Percentiles rank a stretch among this genome's conserved stretches.
Evolutionary conservation across 2,113 vertebrate genomes (phyloP).

Genomic region (Amphiprion percula): DNA sequence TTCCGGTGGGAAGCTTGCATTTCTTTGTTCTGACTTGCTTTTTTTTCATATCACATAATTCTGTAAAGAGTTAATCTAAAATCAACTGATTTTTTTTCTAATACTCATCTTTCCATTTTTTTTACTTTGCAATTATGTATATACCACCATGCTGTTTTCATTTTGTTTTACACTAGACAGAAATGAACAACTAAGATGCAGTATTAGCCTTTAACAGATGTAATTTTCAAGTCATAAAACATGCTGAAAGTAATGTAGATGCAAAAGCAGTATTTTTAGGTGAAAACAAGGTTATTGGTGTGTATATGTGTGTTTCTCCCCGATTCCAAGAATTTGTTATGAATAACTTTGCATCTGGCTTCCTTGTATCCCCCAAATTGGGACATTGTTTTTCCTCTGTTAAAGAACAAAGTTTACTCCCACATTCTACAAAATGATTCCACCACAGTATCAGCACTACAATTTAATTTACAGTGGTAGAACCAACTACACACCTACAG

Average conservation of each 20-base stretch:
- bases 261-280: constrained; percentile 59
- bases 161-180: constrained; percentile 61
- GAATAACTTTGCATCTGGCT: constrained; percentile 12
- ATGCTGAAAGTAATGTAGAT: constrained; percentile 56
- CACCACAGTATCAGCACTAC: neutral
- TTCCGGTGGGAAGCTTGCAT: constrained; percentile 51
- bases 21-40: constrained; percentile 62
- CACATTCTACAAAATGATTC: neutral
- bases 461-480: neutral
- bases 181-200: constrained; percentile 75
- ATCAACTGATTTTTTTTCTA: constrained; percentile 38
- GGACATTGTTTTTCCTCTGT: neutral
- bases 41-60: constrained; percentile 67
- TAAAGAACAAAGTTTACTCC: constrained; percentile 20
- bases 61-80: constrained; percentile 70
- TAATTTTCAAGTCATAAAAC: constrained; percentile 49
- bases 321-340: constrained; percentile 9
- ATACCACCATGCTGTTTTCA: constrained; percentile 64
- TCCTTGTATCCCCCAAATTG: constrained; percentile 3
- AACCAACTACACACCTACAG: constrained; percentile 19
- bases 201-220: constrained; percentile 75
- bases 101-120: constrained; percentile 51
- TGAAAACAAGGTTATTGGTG: constrained; percentile 46
- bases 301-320: neutral
- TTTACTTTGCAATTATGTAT: constrained; percentile 74